Base-by-base conservation (phyloP, 1,140 invertebrate species). In the Diploscapter pachys region DNA sequence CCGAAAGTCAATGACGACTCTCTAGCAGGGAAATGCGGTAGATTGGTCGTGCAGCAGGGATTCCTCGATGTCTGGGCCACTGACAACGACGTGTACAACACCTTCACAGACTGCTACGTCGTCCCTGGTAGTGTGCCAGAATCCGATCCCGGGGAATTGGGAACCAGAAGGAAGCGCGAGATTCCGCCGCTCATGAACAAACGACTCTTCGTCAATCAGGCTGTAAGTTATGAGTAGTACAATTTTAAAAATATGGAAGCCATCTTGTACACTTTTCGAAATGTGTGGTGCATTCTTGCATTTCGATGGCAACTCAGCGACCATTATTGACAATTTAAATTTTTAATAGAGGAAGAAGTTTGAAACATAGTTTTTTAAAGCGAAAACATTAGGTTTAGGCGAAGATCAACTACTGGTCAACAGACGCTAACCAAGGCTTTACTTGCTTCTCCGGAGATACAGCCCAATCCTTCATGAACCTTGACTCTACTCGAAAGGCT, bases 371-470 rank as follows among this genome's bases (percentile, higher is more conserved):
- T 31, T 31, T 31, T 31, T 1, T 31, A 31, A 31, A 31, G 31
- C 31, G 31, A 31, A 31, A 31, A 31, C 31, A 31, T 31, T 31
- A 31, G 31, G 31, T 69, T 75, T 73, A 86, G 66, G 81, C 85
- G 78, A 80, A 85, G 56, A 78, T 74, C n/a, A 82, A 80, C 63
- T 85, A 84, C 51, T 4, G n/a, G 11, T 79, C 78, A 0, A 79
- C 78, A 9, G 78, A 78, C 56, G 75, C 74, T 63, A 77, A 71
- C 49, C 52, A 61, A 51, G 73, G 74, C 61, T 78, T 78, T 57
- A 51, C 69, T 9, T 78, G 77, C 75, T 78, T 72, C 74, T 72
- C 62, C 11, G 73, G 73, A 59, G 74, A 64, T 56, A 55, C 75
- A n/a, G 61, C 75, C 3, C 63, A 72, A 59, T 5, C 4, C 3